Evolutionary conservation across 2,797 vertebrate genomes (phyloP).

Genomic region (Argyrosomus regius): DNA sequence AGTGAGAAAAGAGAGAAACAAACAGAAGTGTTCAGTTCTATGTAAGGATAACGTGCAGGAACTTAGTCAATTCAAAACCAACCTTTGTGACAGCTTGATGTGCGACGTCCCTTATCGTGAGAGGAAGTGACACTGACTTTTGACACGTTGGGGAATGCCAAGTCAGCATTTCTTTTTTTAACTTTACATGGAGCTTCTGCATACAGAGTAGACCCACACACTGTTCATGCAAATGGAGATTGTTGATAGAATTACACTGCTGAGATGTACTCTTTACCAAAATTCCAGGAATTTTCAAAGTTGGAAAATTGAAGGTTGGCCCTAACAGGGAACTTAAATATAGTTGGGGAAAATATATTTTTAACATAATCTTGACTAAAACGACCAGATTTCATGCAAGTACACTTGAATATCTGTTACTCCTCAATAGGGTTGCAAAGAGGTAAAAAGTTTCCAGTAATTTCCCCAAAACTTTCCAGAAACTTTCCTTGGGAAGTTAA

Average conservation of each 20-base stretch:
- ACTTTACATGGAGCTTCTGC: slow-evolving; percentile 38
- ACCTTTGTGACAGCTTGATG: slow-evolving; percentile 41
- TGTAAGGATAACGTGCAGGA: neutral
- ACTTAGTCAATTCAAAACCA: slow-evolving; percentile 38
- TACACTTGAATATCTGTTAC: too few relatives aligned
- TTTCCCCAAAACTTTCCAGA: too few relatives aligned
- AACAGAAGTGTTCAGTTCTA: slow-evolving; percentile 25
- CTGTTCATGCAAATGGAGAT: neutral
- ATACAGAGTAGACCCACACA: slow-evolving; percentile 33
- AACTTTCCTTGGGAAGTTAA: too few relatives aligned
- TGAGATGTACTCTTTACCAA: neutral
- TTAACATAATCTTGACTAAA: too few relatives aligned
- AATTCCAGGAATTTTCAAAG: too few relatives aligned
- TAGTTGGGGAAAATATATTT: too few relatives aligned
- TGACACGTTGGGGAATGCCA: slow-evolving; percentile 34
- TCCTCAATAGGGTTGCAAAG: too few relatives aligned
- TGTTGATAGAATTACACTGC: neutral
- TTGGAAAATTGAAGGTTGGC: too few relatives aligned
- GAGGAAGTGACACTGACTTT: slow-evolving; percentile 64
- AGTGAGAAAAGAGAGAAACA: slow-evolving; percentile 37
- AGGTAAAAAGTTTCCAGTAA: too few relatives aligned
- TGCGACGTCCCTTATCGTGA: slow-evolving; percentile 23
- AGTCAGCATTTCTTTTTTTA: slow-evolving; percentile 69
- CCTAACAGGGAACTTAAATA: too few relatives aligned
- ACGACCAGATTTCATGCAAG: too few relatives aligned